Base-by-base conservation (phyloP, 2,797 vertebrate species). In the Neostethus bicornis region DNA sequence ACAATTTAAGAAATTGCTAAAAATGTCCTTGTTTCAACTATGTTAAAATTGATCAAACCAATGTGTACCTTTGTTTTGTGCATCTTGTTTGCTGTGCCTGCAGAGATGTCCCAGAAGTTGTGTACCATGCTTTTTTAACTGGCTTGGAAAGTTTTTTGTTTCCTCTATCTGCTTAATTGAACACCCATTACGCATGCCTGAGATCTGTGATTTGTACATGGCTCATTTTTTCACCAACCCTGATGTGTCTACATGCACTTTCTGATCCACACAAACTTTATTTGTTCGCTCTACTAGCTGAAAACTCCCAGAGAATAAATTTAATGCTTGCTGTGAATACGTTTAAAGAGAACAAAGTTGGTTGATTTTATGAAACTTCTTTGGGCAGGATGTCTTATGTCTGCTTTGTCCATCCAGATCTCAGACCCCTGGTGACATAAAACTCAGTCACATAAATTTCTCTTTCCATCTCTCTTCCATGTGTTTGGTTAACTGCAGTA, bases 311-410 rank as follows among this genome's bases (percentile, higher is more conserved):
- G n/a, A n/a, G n/a, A n/a, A n/a, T n/a, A n/a, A n/a, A n/a, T n/a
- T n/a, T n/a, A n/a, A n/a, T n/a, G n/a, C n/a, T n/a, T n/a, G n/a
- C n/a, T n/a, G n/a, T n/a, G n/a, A n/a, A n/a, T n/a, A n/a, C n/a
- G n/a, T n/a, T n/a, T n/a, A 9, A 12, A 11, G 4, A n/a, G 6
- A 10, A 23, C 17, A 25, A 1, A 51, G 21, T 21, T 24, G 8
- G 20, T 61, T 63, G 41, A 64, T 87, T 92, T 87, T 91, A 14
- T 55, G 88, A 88, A 90, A 84, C n/a, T 76, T 92, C 84, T 56
- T 89, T 94, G 93, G 92, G 93, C 95, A 94, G 92, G 84, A 87
- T 89, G 81, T 87, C 87, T 92, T 93, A 91, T 90, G 79, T 87
- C 83, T 87, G 82, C 72, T 84, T 83, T 84, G 69, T 91, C 85